Percentiles rank a stretch among this genome's conserved stretches.
Conservation (phyloP, 2,888 invertebrate genomes). For the Netelia inedita region DNA sequence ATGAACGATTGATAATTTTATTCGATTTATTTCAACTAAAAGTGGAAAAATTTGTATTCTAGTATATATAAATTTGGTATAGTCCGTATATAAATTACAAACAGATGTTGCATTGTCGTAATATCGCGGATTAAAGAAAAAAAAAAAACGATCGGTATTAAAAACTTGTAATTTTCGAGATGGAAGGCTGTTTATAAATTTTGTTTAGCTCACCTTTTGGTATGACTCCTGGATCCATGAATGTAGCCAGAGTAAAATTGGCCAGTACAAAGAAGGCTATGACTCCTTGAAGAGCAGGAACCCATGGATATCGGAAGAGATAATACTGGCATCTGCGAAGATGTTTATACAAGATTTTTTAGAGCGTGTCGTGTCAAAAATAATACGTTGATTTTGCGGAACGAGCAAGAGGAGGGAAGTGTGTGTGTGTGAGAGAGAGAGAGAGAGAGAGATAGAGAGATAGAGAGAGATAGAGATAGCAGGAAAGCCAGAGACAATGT, state of each 20-base stretch:
- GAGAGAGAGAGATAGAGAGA: neutral
- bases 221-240: constrained; percentile 99
- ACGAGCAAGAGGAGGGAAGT: constrained; percentile 38
- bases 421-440: neutral
- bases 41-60: no score
- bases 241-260: constrained; percentile 99
- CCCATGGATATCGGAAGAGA: constrained; percentile 93
- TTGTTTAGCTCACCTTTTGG: constrained; percentile 92
- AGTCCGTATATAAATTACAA: no score
- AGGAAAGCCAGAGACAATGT: constrained; percentile 24
- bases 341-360: neutral
- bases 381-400: neutral
- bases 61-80: no score
- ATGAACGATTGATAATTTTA: no score
- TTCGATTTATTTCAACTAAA: no score
- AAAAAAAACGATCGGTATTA: neutral
- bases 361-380: constrained; percentile 21
- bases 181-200: no score
- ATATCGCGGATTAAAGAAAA: constrained; percentile 20
- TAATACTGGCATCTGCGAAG: constrained; percentile 94
- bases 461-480: neutral
- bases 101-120: neutral
- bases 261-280: constrained; percentile 98
- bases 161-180: no score
- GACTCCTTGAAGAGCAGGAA: constrained; percentile 96